Conservation (phyloP, 2,888 invertebrate species). For the Atrina japonica region DNA sequence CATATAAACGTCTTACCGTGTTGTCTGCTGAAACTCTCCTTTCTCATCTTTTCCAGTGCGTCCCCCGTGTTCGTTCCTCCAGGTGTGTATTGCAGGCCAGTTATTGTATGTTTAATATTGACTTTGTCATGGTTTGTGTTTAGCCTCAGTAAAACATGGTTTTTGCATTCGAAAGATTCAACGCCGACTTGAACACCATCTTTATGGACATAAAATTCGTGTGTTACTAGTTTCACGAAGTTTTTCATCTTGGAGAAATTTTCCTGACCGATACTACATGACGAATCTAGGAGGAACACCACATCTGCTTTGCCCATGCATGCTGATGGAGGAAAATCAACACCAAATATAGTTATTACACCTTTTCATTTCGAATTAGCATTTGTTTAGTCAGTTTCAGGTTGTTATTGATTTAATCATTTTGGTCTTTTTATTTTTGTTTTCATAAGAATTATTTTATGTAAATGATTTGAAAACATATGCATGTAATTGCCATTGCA, state of each 20-base stretch:
- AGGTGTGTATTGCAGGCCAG: slow-evolving; percentile 2
- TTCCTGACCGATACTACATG: slow-evolving; percentile 16
- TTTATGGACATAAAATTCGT: slow-evolving; percentile 17
- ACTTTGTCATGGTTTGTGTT: slow-evolving; percentile 7
- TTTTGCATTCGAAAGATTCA: slow-evolving; percentile 15
- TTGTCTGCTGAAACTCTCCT: slow-evolving; percentile 9
- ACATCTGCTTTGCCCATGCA: slow-evolving; percentile 20
- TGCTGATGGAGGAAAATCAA: slow-evolving; percentile 1
- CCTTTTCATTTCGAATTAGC: too few relatives aligned
- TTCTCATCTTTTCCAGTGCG: slow-evolving; percentile 14
- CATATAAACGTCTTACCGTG: too few relatives aligned
- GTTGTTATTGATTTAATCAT: too few relatives aligned
- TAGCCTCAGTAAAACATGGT: not conserved
- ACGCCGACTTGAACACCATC: slow-evolving; percentile 15
- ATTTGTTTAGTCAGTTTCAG: too few relatives aligned
- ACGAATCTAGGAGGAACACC: slow-evolving; percentile 20
- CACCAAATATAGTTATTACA: too few relatives aligned
- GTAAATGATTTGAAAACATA: too few relatives aligned
- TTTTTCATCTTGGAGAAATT: slow-evolving; percentile 19
- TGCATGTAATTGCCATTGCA: too few relatives aligned
- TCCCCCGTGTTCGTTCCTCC: slow-evolving; percentile 22
- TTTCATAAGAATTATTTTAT: too few relatives aligned
- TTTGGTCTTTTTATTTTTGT: too few relatives aligned
- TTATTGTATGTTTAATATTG: slow-evolving; percentile 5
- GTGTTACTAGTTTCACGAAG: slow-evolving; percentile 13